A percentile compares a stretch with the other conserved stretches of the same genome.
phyloP scores from a whole-genome alignment of 2,888 invertebrate species.

The Pyrrhia umbra region DNA sequence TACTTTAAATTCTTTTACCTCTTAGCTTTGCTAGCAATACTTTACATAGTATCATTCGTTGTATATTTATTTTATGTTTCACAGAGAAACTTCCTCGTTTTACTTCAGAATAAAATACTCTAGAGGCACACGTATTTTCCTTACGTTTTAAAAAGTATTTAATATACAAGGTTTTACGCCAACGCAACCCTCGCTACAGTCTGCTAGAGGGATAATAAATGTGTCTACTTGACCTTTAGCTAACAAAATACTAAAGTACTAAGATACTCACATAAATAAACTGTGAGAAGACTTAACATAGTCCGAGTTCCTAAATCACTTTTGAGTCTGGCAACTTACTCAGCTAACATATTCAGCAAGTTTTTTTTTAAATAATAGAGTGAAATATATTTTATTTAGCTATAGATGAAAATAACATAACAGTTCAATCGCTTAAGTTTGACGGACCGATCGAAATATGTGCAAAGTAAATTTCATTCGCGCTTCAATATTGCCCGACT shows the following conservation, averaged over 20 bases:
- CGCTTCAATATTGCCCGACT: slow-evolving; percentile 77
- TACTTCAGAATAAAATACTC: slow-evolving; percentile 33
- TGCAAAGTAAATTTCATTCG: slow-evolving; percentile 77
- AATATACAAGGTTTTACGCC: slow-evolving; percentile 29
- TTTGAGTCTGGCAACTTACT: slow-evolving; percentile 5
- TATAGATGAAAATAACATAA: not conserved
- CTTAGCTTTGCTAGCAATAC: slow-evolving; percentile 83
- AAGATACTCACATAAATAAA: slow-evolving; percentile 14
- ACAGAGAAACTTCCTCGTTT: slow-evolving; percentile 59
- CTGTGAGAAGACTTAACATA: slow-evolving; percentile 5
- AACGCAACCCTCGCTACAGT: slow-evolving; percentile 3
- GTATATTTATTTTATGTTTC: slow-evolving; percentile 72
- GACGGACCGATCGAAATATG: slow-evolving; percentile 65
- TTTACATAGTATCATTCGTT: slow-evolving; percentile 79
- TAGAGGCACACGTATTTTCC: slow-evolving; percentile 34
- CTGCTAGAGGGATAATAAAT: slow-evolving; percentile 14
- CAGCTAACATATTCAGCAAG: not conserved
- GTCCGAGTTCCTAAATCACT: slow-evolving; percentile 5
- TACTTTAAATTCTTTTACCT: slow-evolving; percentile 87
- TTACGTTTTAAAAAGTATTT: slow-evolving; percentile 24
- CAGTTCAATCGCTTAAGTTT: slow-evolving; percentile 21
- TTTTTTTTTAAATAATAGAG: not conserved
- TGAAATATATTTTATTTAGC: not conserved
- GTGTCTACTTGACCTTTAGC: slow-evolving; percentile 25
- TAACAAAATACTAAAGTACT: slow-evolving; percentile 15